Evolutionary conservation across 2,113 vertebrate genomes (phyloP).

Genomic region (Octodon degus): DNA sequence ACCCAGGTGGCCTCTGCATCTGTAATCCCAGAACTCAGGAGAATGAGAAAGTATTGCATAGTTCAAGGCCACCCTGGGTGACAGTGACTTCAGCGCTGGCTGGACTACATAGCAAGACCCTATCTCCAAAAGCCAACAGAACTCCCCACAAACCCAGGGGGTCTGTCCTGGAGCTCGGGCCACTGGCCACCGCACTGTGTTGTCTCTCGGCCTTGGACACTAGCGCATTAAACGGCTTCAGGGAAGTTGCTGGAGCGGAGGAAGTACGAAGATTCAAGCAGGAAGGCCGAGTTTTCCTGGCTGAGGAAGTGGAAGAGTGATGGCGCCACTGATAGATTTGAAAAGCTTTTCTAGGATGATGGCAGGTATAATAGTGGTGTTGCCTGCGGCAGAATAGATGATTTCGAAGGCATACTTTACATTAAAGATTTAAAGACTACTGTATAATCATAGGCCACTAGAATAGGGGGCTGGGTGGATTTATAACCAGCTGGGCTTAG

Average conservation of each 20-base stretch:
- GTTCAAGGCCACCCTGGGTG: neutral
- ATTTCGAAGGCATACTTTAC: constrained; percentile 7
- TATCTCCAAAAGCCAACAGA: neutral
- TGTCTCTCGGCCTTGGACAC: neutral
- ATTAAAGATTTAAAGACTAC: neutral
- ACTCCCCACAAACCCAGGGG: neutral
- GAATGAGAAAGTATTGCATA: neutral
- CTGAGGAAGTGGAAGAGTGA: neutral
- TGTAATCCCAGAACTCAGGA: neutral
- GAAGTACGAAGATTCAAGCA: neutral
- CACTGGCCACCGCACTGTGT: neutral
- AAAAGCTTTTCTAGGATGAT: neutral
- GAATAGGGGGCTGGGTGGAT: neutral
- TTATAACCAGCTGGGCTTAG: neutral
- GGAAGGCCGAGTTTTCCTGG: neutral
- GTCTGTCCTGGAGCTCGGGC: neutral
- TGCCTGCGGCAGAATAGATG: neutral
- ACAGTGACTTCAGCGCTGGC: neutral
- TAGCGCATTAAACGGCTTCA: neutral
- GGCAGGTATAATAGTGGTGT: neutral
- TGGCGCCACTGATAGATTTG: neutral
- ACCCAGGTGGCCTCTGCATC: neutral
- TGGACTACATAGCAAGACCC: neutral
- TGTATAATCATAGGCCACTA: neutral
- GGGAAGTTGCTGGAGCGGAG: neutral